These are phyloP conservation scores for Notiomystis cincta DNA, from an alignment of 2,113 vertebrate genomes.

Conservation along the genomic window DNA sequence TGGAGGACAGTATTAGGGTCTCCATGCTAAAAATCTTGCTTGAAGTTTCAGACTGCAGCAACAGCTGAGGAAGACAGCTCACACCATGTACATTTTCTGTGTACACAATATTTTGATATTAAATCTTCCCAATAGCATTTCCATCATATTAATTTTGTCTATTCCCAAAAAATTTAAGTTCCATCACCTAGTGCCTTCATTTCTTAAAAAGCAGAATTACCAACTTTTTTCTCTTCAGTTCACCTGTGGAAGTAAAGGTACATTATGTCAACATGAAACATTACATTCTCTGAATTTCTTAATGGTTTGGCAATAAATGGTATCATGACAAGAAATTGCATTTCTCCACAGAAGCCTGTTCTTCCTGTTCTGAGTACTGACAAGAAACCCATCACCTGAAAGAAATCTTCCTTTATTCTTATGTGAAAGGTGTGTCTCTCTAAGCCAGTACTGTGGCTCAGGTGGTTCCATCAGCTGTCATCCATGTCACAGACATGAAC, in stretches of 20 bases:
- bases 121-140: background rate
- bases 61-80: background rate
- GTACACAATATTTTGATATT: background rate
- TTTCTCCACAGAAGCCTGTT: background rate
- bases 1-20: background rate
- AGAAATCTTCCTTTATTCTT: background rate
- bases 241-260: background rate
- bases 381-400: background rate
- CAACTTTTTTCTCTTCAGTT: background rate
- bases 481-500: rapidly evolving
- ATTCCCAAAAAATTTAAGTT: background rate
- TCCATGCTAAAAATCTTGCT: background rate
- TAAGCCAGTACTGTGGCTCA: background rate
- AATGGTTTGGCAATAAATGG: background rate
- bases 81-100: background rate
- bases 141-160: background rate
- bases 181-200: background rate
- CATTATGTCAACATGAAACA: background rate
- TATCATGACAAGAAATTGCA: background rate
- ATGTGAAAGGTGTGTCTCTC: background rate
- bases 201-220: background rate
- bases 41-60: background rate
- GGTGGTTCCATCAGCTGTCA: background rate
- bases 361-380: background rate
- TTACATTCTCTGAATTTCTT: background rate